Conservation (phyloP, 2,888 invertebrate species). For the Scaptomyza tumidula region DNA sequence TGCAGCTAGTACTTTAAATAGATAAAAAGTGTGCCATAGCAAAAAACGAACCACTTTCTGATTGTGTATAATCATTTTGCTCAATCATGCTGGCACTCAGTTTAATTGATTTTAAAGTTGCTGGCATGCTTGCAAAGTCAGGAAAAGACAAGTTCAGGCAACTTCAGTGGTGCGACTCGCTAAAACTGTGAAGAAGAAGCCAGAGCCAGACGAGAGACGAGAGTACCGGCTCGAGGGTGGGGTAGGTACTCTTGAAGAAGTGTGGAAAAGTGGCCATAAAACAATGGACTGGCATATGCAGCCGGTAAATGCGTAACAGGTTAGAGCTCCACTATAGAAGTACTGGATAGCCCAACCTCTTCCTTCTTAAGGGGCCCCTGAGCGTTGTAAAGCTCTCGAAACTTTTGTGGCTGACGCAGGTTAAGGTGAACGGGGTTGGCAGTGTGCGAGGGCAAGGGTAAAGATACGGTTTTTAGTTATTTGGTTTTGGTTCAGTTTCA, state of each 20-base stretch:
- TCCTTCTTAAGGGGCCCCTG: not conserved
- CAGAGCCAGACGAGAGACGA: not conserved
- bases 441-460: not conserved
- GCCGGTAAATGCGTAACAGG: slow-evolving; percentile 66
- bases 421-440: not conserved
- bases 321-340: slow-evolving; percentile 32
- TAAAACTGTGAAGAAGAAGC: not conserved
- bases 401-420: slow-evolving; percentile 27
- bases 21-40: not conserved
- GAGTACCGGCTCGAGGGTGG: no score
- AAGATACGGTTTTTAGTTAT: slow-evolving; percentile 24
- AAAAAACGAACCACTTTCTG: slow-evolving; percentile 2
- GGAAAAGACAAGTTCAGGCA: slow-evolving; percentile 31
- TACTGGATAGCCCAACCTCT: not conserved
- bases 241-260: not conserved
- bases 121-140: slow-evolving; percentile 11
- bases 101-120: slow-evolving; percentile 76
- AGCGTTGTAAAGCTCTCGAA: slow-evolving; percentile 26
- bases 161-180: slow-evolving; percentile 1
- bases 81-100: slow-evolving; percentile 68
- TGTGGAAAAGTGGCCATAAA: slow-evolving; percentile 32
- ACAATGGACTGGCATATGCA: slow-evolving; percentile 52
- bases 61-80: slow-evolving; percentile 49
- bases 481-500: slow-evolving; percentile 44
- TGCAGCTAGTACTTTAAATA: no score